Base-by-base conservation (phyloP, 2,888 invertebrate species). In the Sinopyrophorus schimmeli region DNA sequence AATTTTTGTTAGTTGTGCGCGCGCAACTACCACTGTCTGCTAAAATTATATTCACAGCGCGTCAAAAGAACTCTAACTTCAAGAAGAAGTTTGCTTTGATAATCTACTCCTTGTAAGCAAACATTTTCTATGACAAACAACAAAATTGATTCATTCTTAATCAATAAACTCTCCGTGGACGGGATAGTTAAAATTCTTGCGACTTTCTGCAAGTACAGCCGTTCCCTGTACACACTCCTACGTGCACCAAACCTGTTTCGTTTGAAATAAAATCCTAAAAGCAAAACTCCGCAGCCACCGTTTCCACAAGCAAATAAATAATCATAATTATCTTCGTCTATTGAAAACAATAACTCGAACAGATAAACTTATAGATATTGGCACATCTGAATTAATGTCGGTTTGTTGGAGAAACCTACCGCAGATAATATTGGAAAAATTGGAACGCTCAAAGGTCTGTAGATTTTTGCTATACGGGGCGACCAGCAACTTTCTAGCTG, bases 301-400 rank as follows among this genome's bases (percentile, higher is more conserved):
- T 57, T 47, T 43, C 21, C 18, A 40, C 10, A 14, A 16, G 11
- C 23, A 41, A 53, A 54, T 57, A 57, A 57, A 57, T 47, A 30
- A 57, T 52, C 44, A 53, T 53, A 57, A 57, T 57, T 57, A 57
- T 42, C 38, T 23, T 18, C 27, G 39, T 23, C 12, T 12, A 9
- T 17, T 27, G 31, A 46, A 28, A 49, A 53, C 48, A 43, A 44
- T 32, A 44, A 48, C 48, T 30, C 10, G 1, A n/a, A 11, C 28
- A 28, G 10, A 46, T 46, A 43, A 42, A 34, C 39, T 42, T 38
- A 48, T 51, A 48, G 54, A 56, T 53, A 47, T 47, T 40, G 26
- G 24, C 20, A 47, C 18, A 11, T 16, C 38, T 49, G 46, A 46
- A 47, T 54, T 43, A 42, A 34, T 42, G 37, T 28, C 28, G n/a